phyloP scores from a whole-genome alignment of 2,113 vertebrate genomes.

The Octodon degus region DNA sequence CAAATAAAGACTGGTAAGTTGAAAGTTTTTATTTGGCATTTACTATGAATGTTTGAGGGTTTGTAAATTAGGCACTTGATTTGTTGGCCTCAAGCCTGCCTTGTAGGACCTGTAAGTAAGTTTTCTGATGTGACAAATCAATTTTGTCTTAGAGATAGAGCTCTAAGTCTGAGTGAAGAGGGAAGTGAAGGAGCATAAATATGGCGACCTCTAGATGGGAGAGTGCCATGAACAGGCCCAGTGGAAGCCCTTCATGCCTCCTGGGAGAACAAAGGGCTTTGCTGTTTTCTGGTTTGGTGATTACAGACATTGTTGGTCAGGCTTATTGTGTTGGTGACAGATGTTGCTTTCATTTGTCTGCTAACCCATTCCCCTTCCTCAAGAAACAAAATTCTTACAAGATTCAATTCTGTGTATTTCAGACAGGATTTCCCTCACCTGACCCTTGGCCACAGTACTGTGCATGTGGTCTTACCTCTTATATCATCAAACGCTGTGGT shows the following conservation, averaged over 20 bases:
- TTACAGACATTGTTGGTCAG: not conserved
- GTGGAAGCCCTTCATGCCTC: not conserved
- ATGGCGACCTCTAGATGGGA: not conserved
- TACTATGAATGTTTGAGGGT: constrained; percentile 60
- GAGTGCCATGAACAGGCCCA: not conserved
- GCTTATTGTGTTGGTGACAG: not conserved
- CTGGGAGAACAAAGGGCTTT: not conserved
- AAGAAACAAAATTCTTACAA: not conserved
- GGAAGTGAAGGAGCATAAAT: not conserved
- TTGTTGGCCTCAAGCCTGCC: constrained; percentile 31
- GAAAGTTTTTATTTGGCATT: constrained; percentile 74
- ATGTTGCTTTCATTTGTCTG: not conserved
- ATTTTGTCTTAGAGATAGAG: constrained; percentile 31
- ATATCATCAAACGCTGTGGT: not conserved
- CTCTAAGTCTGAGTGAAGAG: not conserved
- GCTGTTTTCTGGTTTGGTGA: not conserved
- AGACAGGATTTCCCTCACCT: not conserved
- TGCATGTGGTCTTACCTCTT: not conserved
- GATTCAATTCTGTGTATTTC: not conserved
- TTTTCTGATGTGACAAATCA: constrained; percentile 59
- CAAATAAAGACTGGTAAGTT: constrained; percentile 72
- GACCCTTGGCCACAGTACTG: not conserved
- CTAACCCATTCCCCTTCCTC: not conserved
- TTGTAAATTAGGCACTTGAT: constrained; percentile 70
- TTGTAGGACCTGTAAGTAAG: constrained; percentile 59